Evolutionary conservation across 2,113 vertebrate genomes (phyloP), one percentile per base, ranked within the genome.

Genomic region (Cololabis saira): DNA sequence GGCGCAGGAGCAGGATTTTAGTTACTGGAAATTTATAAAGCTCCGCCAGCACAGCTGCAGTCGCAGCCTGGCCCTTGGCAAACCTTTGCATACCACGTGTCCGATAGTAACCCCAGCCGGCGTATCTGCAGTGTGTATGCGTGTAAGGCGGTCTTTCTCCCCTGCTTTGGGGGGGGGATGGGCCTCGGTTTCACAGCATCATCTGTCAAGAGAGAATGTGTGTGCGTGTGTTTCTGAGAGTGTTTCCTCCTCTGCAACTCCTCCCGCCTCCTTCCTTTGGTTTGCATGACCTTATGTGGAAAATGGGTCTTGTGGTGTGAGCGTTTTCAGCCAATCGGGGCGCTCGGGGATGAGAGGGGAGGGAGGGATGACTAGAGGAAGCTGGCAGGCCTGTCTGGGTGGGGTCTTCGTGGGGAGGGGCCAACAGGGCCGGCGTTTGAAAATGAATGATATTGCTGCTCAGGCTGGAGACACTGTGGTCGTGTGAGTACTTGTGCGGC

Each of bases 221-320:
- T 57, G 55, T 41, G 56, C 5, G 24, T 3, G 24, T 27, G n/a
- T n/a, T n/a, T n/a, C n/a, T n/a, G n/a, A n/a, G 24, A 27, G 24
- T 12, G 37, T 2, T 19, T 21, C 47, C 33, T 56, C 24, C 22
- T 0, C 30, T n/a, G 55, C 54, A 63, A 53, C 71, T 41, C 71
- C 76, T 74, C n/a, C 64, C 71, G 14, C 27, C 61, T 14, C 7
- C 57, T 22, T 77, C 52, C 65, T 79, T 88, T 79, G 84, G 83
- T 45, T 22, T 53, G 76, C 53, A 40, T 87, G 51, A 59, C 93
- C 91, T 88, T 92, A 91, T 94, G 85, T 90, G 92, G 92, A 72
- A 48, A 63, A 63, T 37, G 60, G 50, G 67, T 40, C 43, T 71
- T 91, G 94, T 96, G 95, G 95, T 92, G 93, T 95, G 95, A 96